Evolutionary conservation across 2,888 invertebrate genomes (phyloP).

Genomic region (Brenthis ino): DNA sequence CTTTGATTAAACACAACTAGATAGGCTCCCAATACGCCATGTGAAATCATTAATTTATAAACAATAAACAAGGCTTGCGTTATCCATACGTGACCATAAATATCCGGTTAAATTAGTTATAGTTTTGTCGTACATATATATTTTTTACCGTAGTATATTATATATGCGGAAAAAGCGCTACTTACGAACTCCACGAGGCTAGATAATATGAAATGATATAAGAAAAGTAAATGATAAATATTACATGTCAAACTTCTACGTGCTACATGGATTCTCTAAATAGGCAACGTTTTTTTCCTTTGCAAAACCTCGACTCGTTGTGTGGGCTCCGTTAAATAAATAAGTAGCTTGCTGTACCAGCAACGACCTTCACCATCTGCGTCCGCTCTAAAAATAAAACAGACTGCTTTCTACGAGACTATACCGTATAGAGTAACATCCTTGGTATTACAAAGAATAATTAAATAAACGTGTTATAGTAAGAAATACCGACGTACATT

Average conservation of each 20-base stretch:
- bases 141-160: too few species aligned
- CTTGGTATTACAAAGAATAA: conserved; percentile 23
- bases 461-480: conserved; percentile 1
- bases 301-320: conserved; percentile 53
- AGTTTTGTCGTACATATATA: too few species aligned
- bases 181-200: too few species aligned
- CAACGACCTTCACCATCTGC: conserved; percentile 73
- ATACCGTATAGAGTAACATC: conserved; percentile 34
- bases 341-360: conserved; percentile 64
- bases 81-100: too few species aligned
- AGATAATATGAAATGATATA: background rate
- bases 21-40: too few species aligned
- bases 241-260: background rate
- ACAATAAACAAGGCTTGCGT: too few species aligned
- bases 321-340: conserved; percentile 69
- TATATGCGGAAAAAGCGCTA: too few species aligned
- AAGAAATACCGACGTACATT: too few species aligned
- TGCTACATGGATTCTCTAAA: conserved; percentile 20
- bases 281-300: conserved; percentile 43
- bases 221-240: conserved; percentile 4
- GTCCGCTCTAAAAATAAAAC: conserved; percentile 67
- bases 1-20: too few species aligned
- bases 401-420: conserved; percentile 41
- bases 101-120: too few species aligned
- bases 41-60: too few species aligned